These are phyloP conservation scores for Chrysolina americana DNA, from an alignment of 2,888 invertebrate genomes.

Conservation along the genomic window DNA sequence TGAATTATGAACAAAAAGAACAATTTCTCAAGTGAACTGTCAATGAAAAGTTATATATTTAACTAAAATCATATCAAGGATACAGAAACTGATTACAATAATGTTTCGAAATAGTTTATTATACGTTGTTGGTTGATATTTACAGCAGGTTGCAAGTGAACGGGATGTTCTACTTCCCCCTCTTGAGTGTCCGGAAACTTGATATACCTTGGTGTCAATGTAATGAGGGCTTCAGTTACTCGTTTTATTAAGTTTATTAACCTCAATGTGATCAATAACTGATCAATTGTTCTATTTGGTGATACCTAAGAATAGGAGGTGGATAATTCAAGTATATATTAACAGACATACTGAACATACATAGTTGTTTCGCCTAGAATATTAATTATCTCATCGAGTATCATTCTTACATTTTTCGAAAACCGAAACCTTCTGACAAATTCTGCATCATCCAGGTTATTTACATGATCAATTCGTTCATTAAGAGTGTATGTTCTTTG, in stretches of 20 bases:
- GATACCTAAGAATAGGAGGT: neutral
- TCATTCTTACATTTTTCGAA: neutral
- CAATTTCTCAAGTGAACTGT: neutral
- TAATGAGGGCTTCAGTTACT: neutral
- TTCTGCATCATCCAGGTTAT: neutral
- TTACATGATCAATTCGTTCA: neutral
- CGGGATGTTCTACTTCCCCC: neutral
- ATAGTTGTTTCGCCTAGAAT: neutral
- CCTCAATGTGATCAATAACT: neutral
- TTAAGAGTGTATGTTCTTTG: neutral
- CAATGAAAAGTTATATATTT: neutral
- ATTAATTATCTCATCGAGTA: neutral
- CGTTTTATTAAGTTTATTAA: neutral
- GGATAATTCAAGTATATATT: too few species aligned
- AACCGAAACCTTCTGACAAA: neutral
- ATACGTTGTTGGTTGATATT: neutral
- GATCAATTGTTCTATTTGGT: neutral
- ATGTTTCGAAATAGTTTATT: neutral
- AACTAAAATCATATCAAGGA: neutral
- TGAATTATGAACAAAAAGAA: too few species aligned
- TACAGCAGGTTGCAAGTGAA: neutral
- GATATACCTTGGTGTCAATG: neutral
- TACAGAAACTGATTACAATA: neutral
- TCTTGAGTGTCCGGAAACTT: neutral
- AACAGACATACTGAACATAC: neutral